Percentiles rank a stretch among this genome's conserved stretches.
These are phyloP conservation scores for Stegana nigrithorax DNA, from an alignment of 2,888 invertebrate species.

Conservation along the genomic window DNA sequence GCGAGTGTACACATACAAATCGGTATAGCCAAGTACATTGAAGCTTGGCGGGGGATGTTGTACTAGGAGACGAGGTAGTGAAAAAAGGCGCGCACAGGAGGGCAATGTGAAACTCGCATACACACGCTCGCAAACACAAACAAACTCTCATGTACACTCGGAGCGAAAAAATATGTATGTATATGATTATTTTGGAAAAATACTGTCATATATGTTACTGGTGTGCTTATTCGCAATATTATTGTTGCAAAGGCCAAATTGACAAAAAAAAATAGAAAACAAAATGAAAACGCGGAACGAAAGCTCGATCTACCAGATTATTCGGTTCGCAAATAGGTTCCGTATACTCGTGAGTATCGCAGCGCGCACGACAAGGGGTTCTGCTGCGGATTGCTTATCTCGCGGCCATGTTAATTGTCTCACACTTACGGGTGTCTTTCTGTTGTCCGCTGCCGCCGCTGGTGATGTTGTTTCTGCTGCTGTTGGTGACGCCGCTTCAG, in stretches of 20 bases:
- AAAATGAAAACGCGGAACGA: no score
- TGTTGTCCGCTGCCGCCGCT: constrained; percentile 46
- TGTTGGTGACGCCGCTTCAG: constrained; percentile 24
- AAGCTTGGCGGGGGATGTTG: background rate
- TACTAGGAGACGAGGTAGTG: constrained; percentile 32
- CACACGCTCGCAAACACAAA: constrained; percentile 14
- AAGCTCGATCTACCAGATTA: no score
- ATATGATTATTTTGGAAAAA: constrained; percentile 44
- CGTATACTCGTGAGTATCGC: no score
- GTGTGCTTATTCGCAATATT: no score
- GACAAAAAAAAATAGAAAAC: no score
- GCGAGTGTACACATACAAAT: constrained; percentile 25
- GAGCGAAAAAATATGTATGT: constrained; percentile 1
- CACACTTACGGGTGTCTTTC: constrained; percentile 62
- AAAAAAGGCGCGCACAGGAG: constrained; percentile 61
- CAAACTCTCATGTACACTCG: constrained; percentile 29
- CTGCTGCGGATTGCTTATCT: no score
- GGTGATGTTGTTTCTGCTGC: constrained; percentile 32
- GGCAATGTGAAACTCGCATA: constrained; percentile 38
- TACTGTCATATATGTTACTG: no score
- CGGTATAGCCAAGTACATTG: no score
- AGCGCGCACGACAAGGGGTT: no score
- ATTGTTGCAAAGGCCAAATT: no score
- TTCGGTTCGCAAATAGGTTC: no score
- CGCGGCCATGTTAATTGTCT: constrained; percentile 57